Base-by-base conservation (phyloP, 2,113 vertebrate genomes). In the Pandion haliaetus region DNA sequence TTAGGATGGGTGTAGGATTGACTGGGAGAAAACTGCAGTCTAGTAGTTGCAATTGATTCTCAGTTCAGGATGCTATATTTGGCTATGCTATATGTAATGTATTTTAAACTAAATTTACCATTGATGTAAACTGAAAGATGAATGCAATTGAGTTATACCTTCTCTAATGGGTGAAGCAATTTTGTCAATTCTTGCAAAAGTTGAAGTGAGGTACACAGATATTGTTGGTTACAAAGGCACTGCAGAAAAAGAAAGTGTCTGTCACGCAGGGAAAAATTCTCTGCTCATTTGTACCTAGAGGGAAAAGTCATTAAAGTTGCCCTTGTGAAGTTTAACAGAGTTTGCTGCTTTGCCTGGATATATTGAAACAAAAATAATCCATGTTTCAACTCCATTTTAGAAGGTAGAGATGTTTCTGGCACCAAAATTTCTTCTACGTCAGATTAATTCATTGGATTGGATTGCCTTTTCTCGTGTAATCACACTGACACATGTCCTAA, bases 261-360 rank as follows among this genome's bases (percentile, higher is more conserved):
- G 87, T 77, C 85, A 21, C 4, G 14, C 42, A 66, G 54, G 65
- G 67, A 66, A 77, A 88, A 94, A 45, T 86, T 86, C 55, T 91
- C 47, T 28, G 45, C 47, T 95, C 47, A 15, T 78, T 88, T 88
- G 17, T 71, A 86, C 72, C 86, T 88, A 66, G 79, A 81, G 80
- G 76, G 67, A 90, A 93, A 88, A 96, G 93, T 74, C 44, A 85
- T 83, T 86, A 74, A 88, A 66, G 44, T 92, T 74, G 38, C 52
- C 42, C 71, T 71, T 83, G 59, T 88, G 85, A 94, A 93, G 44
- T 8, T 71, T 66, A 71, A 63, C 21, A 38, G 36, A 67, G 76
- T 88, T 95, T 74, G 38, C 40, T 93, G 71, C 59, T 91, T 91
- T 93, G 59, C 82, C 69, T 93, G 55, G 24, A 12, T 90, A n/a